Evolutionary conservation across 2,797 vertebrate species (phyloP), one percentile per base, ranked within the genome.

Genomic region (Sciurus carolinensis): DNA sequence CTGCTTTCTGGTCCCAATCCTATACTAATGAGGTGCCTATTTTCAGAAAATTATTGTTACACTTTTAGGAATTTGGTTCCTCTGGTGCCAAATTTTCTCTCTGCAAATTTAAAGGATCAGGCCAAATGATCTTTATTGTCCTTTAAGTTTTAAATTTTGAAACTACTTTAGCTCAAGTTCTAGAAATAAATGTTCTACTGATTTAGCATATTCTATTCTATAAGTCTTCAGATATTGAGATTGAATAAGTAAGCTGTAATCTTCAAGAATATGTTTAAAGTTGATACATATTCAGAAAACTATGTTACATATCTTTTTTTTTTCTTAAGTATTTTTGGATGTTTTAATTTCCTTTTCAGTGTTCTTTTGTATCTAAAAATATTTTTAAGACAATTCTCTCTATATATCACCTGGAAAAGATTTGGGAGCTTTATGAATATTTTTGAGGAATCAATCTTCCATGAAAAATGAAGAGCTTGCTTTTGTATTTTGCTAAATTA

Each of bases 211-310:
- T 36, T 26, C 66, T 3, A 15, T 2, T n/a, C 11, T 91, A 57
- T 26, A 62, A 73, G 73, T 57, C 54, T 96, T 72, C 0, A 79
- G 36, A 89, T 77, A 93, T 4, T 36, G 18, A 95, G 3, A 18
- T 4, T 75, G 76, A 94, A 67, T 96, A 92, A 84, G 92, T 97
- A 82, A 77, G 26, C 20, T 91, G 10, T 67, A 85, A 33, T 82
- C 22, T 84, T 82, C 47, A 57, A 77, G 14, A 5, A 88, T 85
- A 12, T 26, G 67, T 88, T 95, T 71, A 71, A 0, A 88, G 47
- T 6, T 82, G 33, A 85, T 50, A 54, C 14, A 94, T 50, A 87
- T 72, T 77, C 26, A 81, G 14, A 88, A 94, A 91, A 76, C 8
- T 90, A 22, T 75, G n/a, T 66, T 84, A 39, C 1, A 93, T 71